phyloP scores from a whole-genome alignment of 2,888 invertebrate species.

The Pristionchus fissidentatus region DNA sequence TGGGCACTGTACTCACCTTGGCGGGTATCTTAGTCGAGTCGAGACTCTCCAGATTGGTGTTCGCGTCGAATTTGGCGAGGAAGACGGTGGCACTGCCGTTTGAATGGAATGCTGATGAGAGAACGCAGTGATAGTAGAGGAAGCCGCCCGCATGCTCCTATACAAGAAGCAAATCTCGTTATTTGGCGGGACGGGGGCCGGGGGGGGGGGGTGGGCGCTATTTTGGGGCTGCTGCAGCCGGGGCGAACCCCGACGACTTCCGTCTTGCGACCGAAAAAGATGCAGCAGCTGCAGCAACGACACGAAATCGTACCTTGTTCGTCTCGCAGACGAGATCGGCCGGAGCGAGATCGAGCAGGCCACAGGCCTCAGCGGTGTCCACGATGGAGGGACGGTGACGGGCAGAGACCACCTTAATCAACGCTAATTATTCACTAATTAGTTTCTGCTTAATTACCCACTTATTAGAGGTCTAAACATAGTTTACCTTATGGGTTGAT shows the following conservation, averaged over 20 bases:
- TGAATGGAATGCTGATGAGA: conserved; percentile 59
- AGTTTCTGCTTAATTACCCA: too few species aligned
- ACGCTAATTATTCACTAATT: background rate
- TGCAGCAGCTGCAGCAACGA: background rate
- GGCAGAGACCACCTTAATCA: background rate
- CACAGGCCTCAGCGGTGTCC: conserved; percentile 70
- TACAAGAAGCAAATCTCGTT: background rate
- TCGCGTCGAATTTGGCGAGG: conserved; percentile 70
- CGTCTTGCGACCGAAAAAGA: background rate
- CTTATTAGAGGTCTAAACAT: too few species aligned
- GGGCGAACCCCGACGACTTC: background rate
- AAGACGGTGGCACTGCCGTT: conserved; percentile 62
- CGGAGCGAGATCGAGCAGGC: conserved; percentile 68
- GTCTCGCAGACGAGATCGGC: conserved; percentile 73
- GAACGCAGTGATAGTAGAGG: conserved; percentile 71
- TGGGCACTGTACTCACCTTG: conserved; percentile 7
- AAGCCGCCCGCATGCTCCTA: conserved; percentile 57
- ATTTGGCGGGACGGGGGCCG: background rate
- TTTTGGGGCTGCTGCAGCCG: background rate
- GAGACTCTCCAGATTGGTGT: conserved; percentile 71
- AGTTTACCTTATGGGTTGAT: background rate
- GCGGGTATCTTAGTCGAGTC: conserved; percentile 58
- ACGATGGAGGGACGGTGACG: conserved; percentile 67
- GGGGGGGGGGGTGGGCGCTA: background rate
- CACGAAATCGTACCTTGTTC: conserved; percentile 47